A percentile compares a stretch with the other conserved stretches of the same genome.
These are phyloP conservation scores for Bettongia penicillata DNA, from an alignment of 2,113 vertebrate genomes.

Conservation along the genomic window DNA sequence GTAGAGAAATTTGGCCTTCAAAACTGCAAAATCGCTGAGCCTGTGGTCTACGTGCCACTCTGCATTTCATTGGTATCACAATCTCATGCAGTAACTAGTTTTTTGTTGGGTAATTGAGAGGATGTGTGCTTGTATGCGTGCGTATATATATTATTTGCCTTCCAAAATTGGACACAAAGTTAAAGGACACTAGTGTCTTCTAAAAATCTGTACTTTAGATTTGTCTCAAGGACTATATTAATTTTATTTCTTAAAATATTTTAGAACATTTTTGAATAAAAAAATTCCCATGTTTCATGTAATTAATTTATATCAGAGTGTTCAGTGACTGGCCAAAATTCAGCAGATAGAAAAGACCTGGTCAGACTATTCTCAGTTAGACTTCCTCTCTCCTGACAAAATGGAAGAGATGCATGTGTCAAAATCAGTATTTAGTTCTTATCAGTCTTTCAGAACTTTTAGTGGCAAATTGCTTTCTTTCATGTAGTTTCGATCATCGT, in stretches of 20 bases:
- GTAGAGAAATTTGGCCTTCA: conserved; percentile 80
- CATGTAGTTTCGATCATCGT: conserved; percentile 62
- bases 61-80: conserved; percentile 78
- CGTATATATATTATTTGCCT: conserved; percentile 81
- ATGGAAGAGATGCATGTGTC: conserved; percentile 67
- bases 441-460: conserved; percentile 45
- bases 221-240: conserved; percentile 49
- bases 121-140: conserved; percentile 76
- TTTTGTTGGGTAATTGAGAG: conserved; percentile 80
- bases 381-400: conserved; percentile 48
- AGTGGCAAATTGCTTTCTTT: conserved; percentile 69
- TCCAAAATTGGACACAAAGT: conserved; percentile 85
- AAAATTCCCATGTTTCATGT: neutral
- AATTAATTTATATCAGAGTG: conserved; percentile 34
- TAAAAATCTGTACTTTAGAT: conserved; percentile 75
- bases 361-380: neutral
- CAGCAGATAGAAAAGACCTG: conserved; percentile 21
- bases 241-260: conserved; percentile 32
- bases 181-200: conserved; percentile 82
- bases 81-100: conserved; percentile 85
- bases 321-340: conserved; percentile 43
- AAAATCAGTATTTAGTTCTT: conserved; percentile 73
- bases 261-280: neutral
- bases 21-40: conserved; percentile 82
- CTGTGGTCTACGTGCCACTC: conserved; percentile 77